Percentiles rank a stretch among this genome's conserved stretches.
phyloP scores from a whole-genome alignment of 2,113 vertebrate genomes.

The Menidia beryllina region DNA sequence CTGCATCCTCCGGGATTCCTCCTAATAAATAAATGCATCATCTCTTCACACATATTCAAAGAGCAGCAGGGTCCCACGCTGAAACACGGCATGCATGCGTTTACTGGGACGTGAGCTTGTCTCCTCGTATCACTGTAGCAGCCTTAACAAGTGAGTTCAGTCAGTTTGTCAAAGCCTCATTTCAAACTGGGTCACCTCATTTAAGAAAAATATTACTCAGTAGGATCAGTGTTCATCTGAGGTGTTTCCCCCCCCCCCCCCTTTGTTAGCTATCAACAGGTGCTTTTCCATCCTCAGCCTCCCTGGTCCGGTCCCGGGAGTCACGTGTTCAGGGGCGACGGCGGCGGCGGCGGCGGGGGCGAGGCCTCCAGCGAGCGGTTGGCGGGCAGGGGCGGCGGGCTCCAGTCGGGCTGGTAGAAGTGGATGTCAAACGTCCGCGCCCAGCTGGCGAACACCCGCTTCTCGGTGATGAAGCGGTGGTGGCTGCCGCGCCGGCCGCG shows the following conservation, averaged over 20 bases:
- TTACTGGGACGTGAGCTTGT: slow-evolving; percentile 18
- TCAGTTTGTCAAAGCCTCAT: no score
- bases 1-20: slow-evolving; percentile 30
- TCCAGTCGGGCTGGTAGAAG: slow-evolving; percentile 98
- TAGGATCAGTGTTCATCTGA: slow-evolving; percentile 15
- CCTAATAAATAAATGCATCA: slow-evolving; percentile 29
- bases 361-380: slow-evolving; percentile 52
- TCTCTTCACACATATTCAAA: slow-evolving; percentile 27
- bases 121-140: slow-evolving; percentile 21
- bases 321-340: slow-evolving; percentile 67
- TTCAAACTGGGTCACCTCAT: slow-evolving; percentile 17
- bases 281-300: slow-evolving; percentile 9
- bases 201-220: slow-evolving; percentile 37
- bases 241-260: background rate
- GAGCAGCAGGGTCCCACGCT: slow-evolving; percentile 30
- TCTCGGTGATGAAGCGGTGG: slow-evolving; percentile 98
- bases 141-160: no score
- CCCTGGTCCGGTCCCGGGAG: no score
- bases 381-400: slow-evolving; percentile 80
- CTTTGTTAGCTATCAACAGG: background rate
- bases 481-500: slow-evolving; percentile 94
- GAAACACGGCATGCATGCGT: slow-evolving; percentile 43
- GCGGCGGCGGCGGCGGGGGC: background rate
- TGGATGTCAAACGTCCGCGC: slow-evolving; percentile 93
- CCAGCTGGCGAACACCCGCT: slow-evolving; percentile 95